phyloP scores from a whole-genome alignment of 2,113 vertebrate species.

The Leucoraja erinaceus region DNA sequence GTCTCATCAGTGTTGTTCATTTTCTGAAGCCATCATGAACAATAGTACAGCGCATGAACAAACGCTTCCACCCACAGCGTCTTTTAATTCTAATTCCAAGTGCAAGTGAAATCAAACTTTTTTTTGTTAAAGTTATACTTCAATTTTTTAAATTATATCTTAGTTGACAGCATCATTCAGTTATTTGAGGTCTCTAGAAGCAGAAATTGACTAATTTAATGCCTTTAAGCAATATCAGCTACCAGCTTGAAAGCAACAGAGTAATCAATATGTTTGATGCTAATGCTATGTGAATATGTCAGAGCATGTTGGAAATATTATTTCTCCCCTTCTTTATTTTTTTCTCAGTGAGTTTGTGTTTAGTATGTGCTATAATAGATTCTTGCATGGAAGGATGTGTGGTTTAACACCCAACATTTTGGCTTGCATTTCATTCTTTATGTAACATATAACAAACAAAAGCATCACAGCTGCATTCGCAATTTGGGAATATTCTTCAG shows the following conservation, averaged over 20 bases:
- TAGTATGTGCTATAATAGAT: neutral
- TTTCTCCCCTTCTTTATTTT: slow-evolving; percentile 36
- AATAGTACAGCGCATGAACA: neutral
- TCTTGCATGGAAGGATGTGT: slow-evolving; percentile 19
- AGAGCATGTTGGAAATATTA: slow-evolving; percentile 60
- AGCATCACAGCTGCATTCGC: slow-evolving; percentile 6
- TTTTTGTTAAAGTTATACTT: neutral
- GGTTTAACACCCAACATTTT: neutral
- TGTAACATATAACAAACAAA: neutral
- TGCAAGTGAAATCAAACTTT: neutral
- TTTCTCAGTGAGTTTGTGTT: neutral
- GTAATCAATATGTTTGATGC: slow-evolving; percentile 49
- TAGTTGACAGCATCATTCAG: neutral
- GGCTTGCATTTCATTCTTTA: slow-evolving; percentile 32
- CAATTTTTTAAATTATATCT: neutral
- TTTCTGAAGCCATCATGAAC: neutral
- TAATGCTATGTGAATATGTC: slow-evolving; percentile 50
- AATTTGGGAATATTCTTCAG: neutral
- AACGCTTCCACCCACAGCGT: too few relatives aligned
- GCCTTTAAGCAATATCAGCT: slow-evolving; percentile 41
- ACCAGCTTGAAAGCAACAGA: slow-evolving; percentile 41
- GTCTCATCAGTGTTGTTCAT: neutral
- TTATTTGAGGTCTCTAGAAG: slow-evolving; percentile 43
- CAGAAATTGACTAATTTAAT: slow-evolving; percentile 42
- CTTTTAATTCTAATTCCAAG: neutral